A percentile compares a stretch with the other conserved stretches of the same genome.
These are phyloP conservation scores for Aphaenogaster floridana DNA, from an alignment of 1,140 invertebrate genomes.

Conservation along the genomic window DNA sequence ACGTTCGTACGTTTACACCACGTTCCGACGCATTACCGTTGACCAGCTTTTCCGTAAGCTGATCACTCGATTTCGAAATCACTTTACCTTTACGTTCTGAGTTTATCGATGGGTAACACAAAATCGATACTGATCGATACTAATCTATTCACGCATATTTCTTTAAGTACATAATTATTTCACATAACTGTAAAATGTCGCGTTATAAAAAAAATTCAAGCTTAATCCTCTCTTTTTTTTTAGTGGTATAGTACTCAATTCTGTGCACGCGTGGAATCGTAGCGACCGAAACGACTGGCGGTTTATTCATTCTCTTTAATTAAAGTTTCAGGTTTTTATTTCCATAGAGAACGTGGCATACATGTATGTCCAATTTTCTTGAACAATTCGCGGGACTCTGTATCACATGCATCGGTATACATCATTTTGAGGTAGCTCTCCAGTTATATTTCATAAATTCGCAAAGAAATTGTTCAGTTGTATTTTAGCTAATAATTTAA, in stretches of 20 bases:
- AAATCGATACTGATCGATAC: neutral
- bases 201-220: neutral
- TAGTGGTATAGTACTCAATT: neutral
- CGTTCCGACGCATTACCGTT: neutral
- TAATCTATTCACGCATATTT: neutral
- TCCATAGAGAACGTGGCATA: slow-evolving; percentile 13
- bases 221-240: neutral
- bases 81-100: slow-evolving; percentile 5
- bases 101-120: neutral
- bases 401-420: neutral
- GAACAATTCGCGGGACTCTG: slow-evolving; percentile 31
- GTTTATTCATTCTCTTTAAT: slow-evolving; percentile 47
- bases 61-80: slow-evolving; percentile 16
- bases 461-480: neutral
- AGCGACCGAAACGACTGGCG: neutral
- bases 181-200: neutral
- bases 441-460: neutral
- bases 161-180: neutral
- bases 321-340: slow-evolving; percentile 44
- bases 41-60: neutral
- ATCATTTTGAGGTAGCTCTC: neutral
- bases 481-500: neutral
- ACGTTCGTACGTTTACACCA: neutral
- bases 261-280: neutral
- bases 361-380: slow-evolving; percentile 55